These are phyloP conservation scores for Pogonus chalceus DNA, from an alignment of 1,140 invertebrate species.

Conservation along the genomic window DNA sequence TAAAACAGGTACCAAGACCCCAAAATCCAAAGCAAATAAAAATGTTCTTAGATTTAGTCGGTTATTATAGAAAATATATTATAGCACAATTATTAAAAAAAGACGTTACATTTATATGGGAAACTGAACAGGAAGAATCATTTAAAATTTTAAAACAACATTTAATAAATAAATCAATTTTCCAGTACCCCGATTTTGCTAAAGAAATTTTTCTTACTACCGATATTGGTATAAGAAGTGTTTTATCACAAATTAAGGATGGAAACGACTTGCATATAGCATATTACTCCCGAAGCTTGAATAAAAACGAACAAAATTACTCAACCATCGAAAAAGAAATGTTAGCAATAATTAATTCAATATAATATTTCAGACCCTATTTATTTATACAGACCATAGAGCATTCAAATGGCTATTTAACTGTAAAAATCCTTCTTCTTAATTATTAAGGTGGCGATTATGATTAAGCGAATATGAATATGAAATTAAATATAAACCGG, in stretches of 20 bases:
- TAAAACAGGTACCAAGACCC: slow-evolving; percentile 12
- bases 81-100: slow-evolving; percentile 13
- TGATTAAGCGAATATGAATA: slow-evolving; percentile 36
- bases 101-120: not conserved
- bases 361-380: slow-evolving; percentile 34
- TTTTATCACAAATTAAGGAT: slow-evolving; percentile 24
- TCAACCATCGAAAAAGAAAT: slow-evolving; percentile 38
- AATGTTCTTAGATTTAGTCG: slow-evolving; percentile 13
- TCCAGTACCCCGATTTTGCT: slow-evolving; percentile 27
- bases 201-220: slow-evolving; percentile 29
- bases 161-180: slow-evolving; percentile 15
- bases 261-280: slow-evolving; percentile 23
- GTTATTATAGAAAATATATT: slow-evolving; percentile 17
- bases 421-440: slow-evolving; percentile 31
- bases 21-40: slow-evolving; percentile 16
- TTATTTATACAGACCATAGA: slow-evolving; percentile 37
- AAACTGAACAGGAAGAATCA: not conserved
- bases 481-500: slow-evolving; percentile 35
- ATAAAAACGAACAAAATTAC: slow-evolving; percentile 22
- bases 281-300: slow-evolving; percentile 22
- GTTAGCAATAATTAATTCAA: slow-evolving; percentile 39
- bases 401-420: slow-evolving; percentile 37
- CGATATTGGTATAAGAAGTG: slow-evolving; percentile 30
- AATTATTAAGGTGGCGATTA: slow-evolving; percentile 37
- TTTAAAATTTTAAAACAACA: slow-evolving; percentile 15